Evolutionary conservation across 2,888 invertebrate genomes (phyloP).

Genomic region (Amblyjoppa fuscipennis): DNA sequence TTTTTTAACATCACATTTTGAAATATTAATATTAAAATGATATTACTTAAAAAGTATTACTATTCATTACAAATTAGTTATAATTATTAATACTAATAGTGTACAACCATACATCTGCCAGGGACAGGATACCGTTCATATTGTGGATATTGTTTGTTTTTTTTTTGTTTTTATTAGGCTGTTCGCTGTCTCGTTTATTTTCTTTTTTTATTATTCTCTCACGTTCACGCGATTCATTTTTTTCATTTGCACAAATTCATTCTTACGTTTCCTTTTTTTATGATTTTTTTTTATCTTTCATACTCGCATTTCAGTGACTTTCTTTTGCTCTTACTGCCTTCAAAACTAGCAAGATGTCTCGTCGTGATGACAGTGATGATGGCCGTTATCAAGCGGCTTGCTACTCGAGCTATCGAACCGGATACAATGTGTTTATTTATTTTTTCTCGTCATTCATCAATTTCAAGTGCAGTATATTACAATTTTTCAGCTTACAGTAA

Average conservation of each 20-base stretch:
- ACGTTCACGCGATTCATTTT: slow-evolving; percentile 55
- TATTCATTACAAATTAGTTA: slow-evolving; percentile 84
- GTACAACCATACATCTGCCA: slow-evolving; percentile 83
- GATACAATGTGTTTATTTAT: slow-evolving; percentile 69
- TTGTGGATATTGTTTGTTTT: slow-evolving; percentile 72
- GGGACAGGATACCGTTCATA: slow-evolving; percentile 78
- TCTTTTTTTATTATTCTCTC: slow-evolving; percentile 64
- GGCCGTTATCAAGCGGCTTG: slow-evolving; percentile 34
- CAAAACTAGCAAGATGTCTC: slow-evolving; percentile 44
- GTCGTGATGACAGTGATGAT: slow-evolving; percentile 49
- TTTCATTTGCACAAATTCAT: slow-evolving; percentile 43
- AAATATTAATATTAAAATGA: slow-evolving; percentile 84
- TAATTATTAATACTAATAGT: slow-evolving; percentile 85
- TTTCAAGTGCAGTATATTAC: slow-evolving; percentile 81
- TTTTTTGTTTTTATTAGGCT: slow-evolving; percentile 78
- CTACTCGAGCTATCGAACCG: slow-evolving; percentile 74
- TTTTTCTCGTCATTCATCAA: slow-evolving; percentile 73
- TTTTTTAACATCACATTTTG: slow-evolving; percentile 83
- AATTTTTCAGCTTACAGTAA: slow-evolving; percentile 75
- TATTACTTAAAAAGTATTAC: slow-evolving; percentile 82
- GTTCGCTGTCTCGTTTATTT: slow-evolving; percentile 65
- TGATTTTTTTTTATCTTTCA: slow-evolving; percentile 26
- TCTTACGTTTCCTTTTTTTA: slow-evolving; percentile 5
- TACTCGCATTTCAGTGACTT: slow-evolving; percentile 59
- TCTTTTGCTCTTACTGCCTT: slow-evolving; percentile 54